Base-by-base conservation (phyloP, 2,113 vertebrate species). In the Spea bombifrons region DNA sequence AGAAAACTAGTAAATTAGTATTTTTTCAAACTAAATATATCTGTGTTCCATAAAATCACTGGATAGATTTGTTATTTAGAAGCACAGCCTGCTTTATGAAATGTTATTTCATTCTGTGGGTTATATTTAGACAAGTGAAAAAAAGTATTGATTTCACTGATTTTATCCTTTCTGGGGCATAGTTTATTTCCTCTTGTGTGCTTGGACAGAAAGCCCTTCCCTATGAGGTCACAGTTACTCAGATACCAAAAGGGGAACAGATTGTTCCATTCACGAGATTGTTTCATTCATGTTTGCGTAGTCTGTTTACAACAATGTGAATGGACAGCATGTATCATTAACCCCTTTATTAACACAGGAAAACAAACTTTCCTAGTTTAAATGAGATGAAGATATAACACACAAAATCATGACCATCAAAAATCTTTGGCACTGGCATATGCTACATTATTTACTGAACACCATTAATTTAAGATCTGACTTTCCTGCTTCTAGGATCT, bases 201-300 rank as follows among this genome's bases (percentile, higher is more conserved):
- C 30, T 80, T 49, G 52, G 71, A 67, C 64, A 67, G 63, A 47
- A 52, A 8, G 71, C 65, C 78, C 71, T 59, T 74, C 78, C 71
- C 78, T 50, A 50, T 80, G 78, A 80, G 65, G 66, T 80, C 78
- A 80, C 30, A 74, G 71, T 12, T 61, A 30, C 48, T 66, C 63
- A 7, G 64, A 8, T 12, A 49, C 71, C 63, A 57, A 55, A 67
- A 63, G 55, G 70, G 71, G 55, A 80, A 67, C 71, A 57, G 65
- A 44, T 68, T 79, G 63, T 79, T 79, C 70, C 76, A 79, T 77
- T 77, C 67, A 71, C 75, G 68, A 67, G 67, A 9, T 76, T 78
- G 57, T 78, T 71, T 67, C 76, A 71, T 73, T 80, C 50, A 43
- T 73, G 78, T 74, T 80, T 80, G 64, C 72, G 59, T 57, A 80